Evolutionary conservation across 2,797 vertebrate genomes (phyloP), one percentile per base, ranked within the genome.

Genomic region (Enteromius paludinosus): DNA sequence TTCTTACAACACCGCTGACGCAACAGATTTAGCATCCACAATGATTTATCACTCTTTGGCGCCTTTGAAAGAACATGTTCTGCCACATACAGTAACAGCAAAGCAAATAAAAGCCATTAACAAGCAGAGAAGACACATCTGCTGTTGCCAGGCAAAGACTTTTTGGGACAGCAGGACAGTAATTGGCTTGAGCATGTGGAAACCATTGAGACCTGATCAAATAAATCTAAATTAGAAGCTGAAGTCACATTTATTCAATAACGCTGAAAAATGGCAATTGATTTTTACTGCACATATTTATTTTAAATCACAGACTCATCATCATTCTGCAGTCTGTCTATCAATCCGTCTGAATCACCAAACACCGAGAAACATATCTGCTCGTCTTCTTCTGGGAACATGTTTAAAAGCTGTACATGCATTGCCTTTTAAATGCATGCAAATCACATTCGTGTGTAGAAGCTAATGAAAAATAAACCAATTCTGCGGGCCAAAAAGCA

Each of bases 221-320:
- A 81, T 73, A 38, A 20, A 81, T 73, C 45, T 49, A 25, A 81
- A 73, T 81, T 47, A 73, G 73, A 65, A 30, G 43, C 56, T 3
- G 30, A 30, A 30, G 30, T 30, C 41, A 62, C 30, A 73, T 52
- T 73, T 49, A 81, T 73, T 73, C 28, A 81, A 64, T 14, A 73
- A 14, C 28, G 38, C 73, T 49, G 30, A 81, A 17, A 64, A 73
- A 73, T 73, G n/a, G 38, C 56, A 72, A 38, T 3, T 52, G 45
- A 47, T 17, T 73, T 73, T 64, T 25, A 25, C 54, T 33, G 3
- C 0, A 43, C 61, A 62, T 33, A 54, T 35, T 49, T 62, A 9
- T 30, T 78, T 61, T n/a, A 15, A 59, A 33, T 43, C 20, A 49
- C 33, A 12, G 41, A 30, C 54, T 35, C 25, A 18, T 75, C 54